Conservation (phyloP, 2,888 invertebrate genomes). For the Smittia sp. region DNA sequence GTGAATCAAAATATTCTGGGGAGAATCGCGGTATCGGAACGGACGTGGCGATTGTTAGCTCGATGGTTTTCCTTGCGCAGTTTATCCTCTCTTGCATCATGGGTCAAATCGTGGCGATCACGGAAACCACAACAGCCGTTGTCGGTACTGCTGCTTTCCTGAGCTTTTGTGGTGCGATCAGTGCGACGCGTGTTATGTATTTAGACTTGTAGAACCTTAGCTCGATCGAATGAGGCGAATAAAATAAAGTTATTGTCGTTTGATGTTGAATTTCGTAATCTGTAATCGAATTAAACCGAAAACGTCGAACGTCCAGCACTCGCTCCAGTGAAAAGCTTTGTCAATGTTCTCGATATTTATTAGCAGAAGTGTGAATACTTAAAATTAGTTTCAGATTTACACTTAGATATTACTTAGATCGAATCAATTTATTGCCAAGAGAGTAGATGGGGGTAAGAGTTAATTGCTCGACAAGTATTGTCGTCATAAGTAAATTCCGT, state of each 20-base stretch:
- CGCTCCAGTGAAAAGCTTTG: too few species aligned
- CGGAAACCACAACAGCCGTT: conserved; percentile 85
- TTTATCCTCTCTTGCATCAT: conserved; percentile 83
- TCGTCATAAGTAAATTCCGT: neutral
- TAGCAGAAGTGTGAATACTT: neutral
- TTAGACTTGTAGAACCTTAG: conserved; percentile 74
- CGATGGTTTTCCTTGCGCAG: conserved; percentile 95
- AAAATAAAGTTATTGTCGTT: too few species aligned
- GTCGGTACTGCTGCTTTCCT: conserved; percentile 80
- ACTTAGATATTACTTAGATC: neutral
- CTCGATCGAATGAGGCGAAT: too few species aligned
- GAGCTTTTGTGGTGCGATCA: conserved; percentile 78
- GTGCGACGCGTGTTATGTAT: conserved; percentile 86
- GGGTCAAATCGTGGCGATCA: conserved; percentile 76
- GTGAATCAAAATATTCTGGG: conserved; percentile 58
- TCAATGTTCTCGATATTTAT: too few species aligned
- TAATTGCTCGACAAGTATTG: too few species aligned
- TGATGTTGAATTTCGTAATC: too few species aligned
- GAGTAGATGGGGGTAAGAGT: too few species aligned
- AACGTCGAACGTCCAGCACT: too few species aligned
- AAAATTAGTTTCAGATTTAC: neutral
- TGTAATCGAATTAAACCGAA: too few species aligned
- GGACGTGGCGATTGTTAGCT: conserved; percentile 90
- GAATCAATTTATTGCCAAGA: neutral
- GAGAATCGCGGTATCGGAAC: conserved; percentile 88